phyloP scores from a whole-genome alignment of 35 echinoderm and acorn worm species.

The Holothuria glaberrima region DNA sequence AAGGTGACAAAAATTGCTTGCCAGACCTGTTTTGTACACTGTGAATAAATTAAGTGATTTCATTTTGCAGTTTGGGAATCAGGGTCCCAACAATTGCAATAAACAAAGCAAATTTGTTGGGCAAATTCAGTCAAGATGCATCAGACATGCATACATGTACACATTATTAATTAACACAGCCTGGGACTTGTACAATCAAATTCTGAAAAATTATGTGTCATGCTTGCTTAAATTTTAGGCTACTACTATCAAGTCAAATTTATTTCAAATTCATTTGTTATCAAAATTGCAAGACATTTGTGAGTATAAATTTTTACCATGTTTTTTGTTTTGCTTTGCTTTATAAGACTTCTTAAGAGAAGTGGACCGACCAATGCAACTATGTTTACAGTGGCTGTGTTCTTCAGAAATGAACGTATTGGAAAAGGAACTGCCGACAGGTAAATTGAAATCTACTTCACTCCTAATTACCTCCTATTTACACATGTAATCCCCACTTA shows the following conservation, averaged over 20 bases:
- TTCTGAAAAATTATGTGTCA: neutral
- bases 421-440: slow-evolving; percentile 73
- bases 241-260: neutral
- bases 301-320: no score
- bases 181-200: neutral
- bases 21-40: no score
- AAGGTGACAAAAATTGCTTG: no score
- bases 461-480: no score
- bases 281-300: no score
- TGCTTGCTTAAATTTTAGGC: neutral
- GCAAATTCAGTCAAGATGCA: no score
- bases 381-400: slow-evolving; percentile 88
- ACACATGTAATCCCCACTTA: no score
- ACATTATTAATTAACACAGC: neutral
- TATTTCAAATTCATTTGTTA: no score
- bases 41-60: no score
- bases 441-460: slow-evolving; percentile 50
- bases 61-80: no score
- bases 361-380: slow-evolving; percentile 82
- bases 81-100: no score
- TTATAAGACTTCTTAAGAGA: slow-evolving; percentile 78
- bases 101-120: no score
- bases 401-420: slow-evolving; percentile 81
- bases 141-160: neutral
- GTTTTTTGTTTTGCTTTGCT: neutral